Percentiles rank a stretch among this genome's conserved stretches.
Evolutionary conservation across 2,797 vertebrate species (phyloP).

Genomic region (Hylomyscus alleni): DNA sequence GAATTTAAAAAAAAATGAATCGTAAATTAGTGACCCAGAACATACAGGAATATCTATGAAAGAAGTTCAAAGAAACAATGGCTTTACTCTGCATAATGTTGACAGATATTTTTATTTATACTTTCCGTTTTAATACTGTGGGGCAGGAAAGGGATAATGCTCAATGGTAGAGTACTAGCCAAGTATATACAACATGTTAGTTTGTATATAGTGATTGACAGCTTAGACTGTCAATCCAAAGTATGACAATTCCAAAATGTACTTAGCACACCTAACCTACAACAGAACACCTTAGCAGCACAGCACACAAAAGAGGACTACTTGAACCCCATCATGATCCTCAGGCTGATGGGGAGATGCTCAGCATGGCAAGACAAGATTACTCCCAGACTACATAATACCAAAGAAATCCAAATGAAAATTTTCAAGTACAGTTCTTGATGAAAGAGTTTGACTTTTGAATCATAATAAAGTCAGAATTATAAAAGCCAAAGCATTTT

Average conservation of each 20-base stretch:
- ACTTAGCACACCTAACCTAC: not conserved
- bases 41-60: slow-evolving; percentile 22
- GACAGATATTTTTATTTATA: slow-evolving; percentile 56
- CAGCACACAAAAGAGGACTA: not conserved
- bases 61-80: slow-evolving; percentile 44
- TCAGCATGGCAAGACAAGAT: not conserved
- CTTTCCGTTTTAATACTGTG: slow-evolving; percentile 45
- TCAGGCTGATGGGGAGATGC: not conserved
- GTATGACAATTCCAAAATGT: not conserved
- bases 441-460: not conserved
- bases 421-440: not conserved
- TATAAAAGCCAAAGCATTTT: not conserved
- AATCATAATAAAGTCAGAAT: not conserved
- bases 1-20: slow-evolving; percentile 10
- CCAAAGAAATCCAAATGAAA: not conserved
- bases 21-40: not conserved
- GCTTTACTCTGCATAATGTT: not conserved
- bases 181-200: not conserved
- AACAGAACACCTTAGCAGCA: not conserved
- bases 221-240: not conserved
- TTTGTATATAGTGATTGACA: not conserved
- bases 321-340: not conserved
- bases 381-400: not conserved
- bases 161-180: not conserved
- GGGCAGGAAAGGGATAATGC: not conserved